phyloP scores from a whole-genome alignment of 2,113 vertebrate species.

The Lota lota region DNA sequence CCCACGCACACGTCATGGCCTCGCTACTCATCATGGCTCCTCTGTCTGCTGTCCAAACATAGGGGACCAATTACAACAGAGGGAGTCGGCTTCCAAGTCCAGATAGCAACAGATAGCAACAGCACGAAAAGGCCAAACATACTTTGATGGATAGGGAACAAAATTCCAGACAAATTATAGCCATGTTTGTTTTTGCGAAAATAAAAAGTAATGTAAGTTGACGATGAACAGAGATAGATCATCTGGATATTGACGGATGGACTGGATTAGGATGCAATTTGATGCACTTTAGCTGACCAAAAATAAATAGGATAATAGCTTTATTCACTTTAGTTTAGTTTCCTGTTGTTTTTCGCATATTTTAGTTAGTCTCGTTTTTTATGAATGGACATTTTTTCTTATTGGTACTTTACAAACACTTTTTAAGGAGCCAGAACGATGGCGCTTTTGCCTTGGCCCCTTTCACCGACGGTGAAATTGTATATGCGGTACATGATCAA shows the following conservation, averaged over 20 bases:
- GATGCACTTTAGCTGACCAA: not conserved
- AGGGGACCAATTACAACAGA: not conserved
- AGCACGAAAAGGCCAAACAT: not conserved
- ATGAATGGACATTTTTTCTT: too few species aligned
- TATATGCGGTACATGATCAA: too few species aligned
- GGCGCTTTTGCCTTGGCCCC: too few species aligned
- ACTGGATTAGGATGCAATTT: not conserved
- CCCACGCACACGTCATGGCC: slow-evolving; percentile 1
- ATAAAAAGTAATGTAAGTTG: not conserved
- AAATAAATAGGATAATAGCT: too few species aligned
- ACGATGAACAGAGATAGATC: not conserved
- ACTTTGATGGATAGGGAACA: not conserved
- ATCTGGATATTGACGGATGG: not conserved
- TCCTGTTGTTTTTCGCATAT: not conserved
- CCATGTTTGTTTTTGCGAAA: not conserved
- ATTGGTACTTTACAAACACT: too few species aligned
- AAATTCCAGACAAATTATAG: not conserved
- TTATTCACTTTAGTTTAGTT: not conserved
- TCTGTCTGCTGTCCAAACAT: not conserved
- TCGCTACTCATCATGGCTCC: not conserved
- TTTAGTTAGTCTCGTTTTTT: not conserved
- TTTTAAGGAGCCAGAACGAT: too few species aligned
- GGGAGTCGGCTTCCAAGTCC: not conserved
- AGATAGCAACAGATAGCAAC: not conserved
- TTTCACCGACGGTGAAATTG: too few species aligned